Conservation (phyloP, 2,888 invertebrate genomes). For the Syrista parreyssii region DNA sequence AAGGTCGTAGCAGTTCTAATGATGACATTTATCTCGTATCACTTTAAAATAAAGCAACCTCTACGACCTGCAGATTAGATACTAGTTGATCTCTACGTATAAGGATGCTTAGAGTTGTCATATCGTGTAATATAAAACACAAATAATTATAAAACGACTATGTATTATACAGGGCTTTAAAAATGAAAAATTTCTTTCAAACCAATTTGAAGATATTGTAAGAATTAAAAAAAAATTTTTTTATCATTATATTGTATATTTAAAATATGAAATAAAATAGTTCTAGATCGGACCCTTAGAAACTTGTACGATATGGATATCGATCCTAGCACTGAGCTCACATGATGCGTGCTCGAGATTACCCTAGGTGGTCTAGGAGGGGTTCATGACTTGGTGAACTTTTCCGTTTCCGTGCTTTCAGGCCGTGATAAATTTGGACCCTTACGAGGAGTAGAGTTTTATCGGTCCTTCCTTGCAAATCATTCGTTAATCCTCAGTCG, state of each 20-base stretch:
- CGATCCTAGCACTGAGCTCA: conserved; percentile 34
- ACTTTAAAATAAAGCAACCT: too few species aligned
- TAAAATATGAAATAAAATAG: neutral
- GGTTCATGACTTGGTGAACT: conserved; percentile 42
- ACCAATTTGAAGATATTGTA: neutral
- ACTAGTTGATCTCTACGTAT: neutral
- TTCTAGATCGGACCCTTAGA: neutral
- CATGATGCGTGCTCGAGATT: conserved; percentile 41
- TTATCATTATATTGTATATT: neutral
- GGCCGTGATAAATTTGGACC: conserved; percentile 57
- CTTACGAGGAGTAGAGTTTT: conserved; percentile 45
- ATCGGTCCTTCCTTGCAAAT: conserved; percentile 56
- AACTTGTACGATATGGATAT: conserved; percentile 31
- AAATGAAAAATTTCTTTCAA: neutral
- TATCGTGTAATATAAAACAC: neutral
- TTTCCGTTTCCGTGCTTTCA: conserved; percentile 32
- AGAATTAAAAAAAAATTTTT: neutral
- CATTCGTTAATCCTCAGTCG: conserved; percentile 53
- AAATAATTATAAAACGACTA: neutral
- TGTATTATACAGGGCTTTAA: neutral
- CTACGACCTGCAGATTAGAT: neutral
- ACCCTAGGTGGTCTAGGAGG: conserved; percentile 6
- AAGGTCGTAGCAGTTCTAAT: too few species aligned
- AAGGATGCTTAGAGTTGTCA: neutral
- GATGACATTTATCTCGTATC: too few species aligned